phyloP scores from a whole-genome alignment of 1,140 invertebrate species.

The Vollenhovia emeryi region DNA sequence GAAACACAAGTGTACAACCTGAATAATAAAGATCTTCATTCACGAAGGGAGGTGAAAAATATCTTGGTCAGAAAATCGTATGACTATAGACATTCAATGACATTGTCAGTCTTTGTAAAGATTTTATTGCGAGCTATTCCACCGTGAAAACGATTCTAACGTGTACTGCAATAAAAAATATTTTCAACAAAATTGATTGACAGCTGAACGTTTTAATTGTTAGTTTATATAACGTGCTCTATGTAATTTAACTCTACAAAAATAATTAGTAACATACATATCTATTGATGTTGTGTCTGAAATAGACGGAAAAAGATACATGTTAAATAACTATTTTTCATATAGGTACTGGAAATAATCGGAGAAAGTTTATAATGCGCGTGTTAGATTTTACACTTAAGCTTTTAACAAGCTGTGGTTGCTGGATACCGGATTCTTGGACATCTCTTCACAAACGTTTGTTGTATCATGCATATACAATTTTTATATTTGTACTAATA shows the following conservation, averaged over 20 bases:
- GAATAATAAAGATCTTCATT: conserved; percentile 9
- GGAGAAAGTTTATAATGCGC: conserved; percentile 7
- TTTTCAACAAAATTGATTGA: neutral
- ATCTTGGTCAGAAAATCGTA: neutral
- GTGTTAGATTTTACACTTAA: conserved; percentile 18
- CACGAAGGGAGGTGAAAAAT: neutral
- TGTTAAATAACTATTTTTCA: neutral
- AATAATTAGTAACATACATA: neutral
- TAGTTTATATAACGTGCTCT: neutral
- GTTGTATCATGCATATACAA: conserved; percentile 15
- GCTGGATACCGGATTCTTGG: conserved; percentile 46
- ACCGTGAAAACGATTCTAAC: neutral
- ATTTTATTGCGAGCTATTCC: neutral
- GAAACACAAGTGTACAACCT: neutral
- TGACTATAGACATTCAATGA: conserved; percentile 3
- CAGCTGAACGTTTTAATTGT: neutral
- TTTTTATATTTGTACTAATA: conserved; percentile 23
- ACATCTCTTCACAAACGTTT: neutral
- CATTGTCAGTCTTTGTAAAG: neutral
- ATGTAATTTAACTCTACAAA: neutral
- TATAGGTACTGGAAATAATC: neutral
- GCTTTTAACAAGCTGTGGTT: conserved; percentile 46
- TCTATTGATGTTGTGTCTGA: neutral
- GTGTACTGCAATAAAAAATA: neutral
- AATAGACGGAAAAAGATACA: neutral